Evolutionary conservation across 2,888 invertebrate genomes (phyloP).

Genomic region (Tanytarsus gracilentus): DNA sequence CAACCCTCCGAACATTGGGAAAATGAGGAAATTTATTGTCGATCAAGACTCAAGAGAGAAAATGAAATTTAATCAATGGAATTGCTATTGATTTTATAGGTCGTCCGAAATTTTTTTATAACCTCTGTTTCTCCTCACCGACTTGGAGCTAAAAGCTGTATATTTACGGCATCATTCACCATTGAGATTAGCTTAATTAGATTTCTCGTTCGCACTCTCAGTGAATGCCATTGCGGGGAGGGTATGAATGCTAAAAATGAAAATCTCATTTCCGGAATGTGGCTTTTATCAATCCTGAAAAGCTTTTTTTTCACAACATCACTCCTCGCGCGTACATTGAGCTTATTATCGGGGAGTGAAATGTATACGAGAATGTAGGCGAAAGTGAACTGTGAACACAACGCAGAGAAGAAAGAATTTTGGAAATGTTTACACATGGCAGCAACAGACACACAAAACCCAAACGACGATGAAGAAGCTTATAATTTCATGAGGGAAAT

Average conservation of each 20-base stretch:
- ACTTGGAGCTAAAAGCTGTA: not conserved
- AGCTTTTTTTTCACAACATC: too few species aligned
- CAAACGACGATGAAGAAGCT: too few species aligned
- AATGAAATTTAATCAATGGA: slow-evolving; percentile 18
- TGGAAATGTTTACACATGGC: not conserved
- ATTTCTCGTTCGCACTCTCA: not conserved
- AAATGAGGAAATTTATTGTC: slow-evolving; percentile 20
- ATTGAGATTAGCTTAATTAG: slow-evolving; percentile 1
- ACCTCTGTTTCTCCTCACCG: not conserved
- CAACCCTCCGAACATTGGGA: too few species aligned
- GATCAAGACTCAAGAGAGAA: not conserved
- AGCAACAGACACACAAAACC: too few species aligned
- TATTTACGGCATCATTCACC: not conserved
- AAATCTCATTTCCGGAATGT: slow-evolving; percentile 15
- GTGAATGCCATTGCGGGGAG: not conserved
- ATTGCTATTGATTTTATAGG: slow-evolving; percentile 22
- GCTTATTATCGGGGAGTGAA: not conserved
- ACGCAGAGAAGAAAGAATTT: not conserved
- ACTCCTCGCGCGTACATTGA: not conserved
- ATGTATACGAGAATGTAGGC: not conserved
- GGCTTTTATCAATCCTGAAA: slow-evolving; percentile 1
- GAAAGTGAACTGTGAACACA: not conserved
- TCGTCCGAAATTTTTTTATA: not conserved
- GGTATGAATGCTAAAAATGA: not conserved
- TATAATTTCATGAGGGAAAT: not conserved